phyloP scores from a whole-genome alignment of 2,797 vertebrate species.

The Serranus cabrilla region DNA sequence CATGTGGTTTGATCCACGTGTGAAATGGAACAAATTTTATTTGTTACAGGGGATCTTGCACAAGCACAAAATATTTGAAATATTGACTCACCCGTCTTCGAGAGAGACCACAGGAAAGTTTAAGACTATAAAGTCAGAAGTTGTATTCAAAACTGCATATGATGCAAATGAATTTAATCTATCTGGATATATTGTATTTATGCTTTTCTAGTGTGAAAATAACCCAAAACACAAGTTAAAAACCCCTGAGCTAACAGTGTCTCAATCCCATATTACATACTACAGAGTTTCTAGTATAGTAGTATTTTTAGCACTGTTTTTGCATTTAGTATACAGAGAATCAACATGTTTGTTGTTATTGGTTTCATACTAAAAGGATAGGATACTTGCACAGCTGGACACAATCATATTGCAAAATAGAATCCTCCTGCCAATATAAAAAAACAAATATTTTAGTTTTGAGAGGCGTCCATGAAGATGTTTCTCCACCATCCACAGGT shows the following conservation, averaged over 20 bases:
- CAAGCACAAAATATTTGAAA: slow-evolving; percentile 31
- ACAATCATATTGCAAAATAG: background rate
- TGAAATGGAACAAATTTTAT: slow-evolving; percentile 34
- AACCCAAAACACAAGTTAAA: background rate
- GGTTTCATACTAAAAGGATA: background rate
- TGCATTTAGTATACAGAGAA: background rate
- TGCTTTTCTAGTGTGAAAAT: background rate
- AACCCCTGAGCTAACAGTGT: background rate
- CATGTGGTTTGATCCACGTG: slow-evolving; percentile 3
- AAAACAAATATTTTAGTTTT: background rate
- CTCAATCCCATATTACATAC: background rate
- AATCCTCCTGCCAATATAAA: background rate
- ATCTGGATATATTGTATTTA: background rate
- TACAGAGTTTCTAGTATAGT: no score
- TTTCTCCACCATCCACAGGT: background rate
- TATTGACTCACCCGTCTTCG: background rate
- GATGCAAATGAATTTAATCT: background rate
- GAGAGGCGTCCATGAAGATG: background rate
- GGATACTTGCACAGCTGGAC: background rate
- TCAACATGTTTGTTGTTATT: background rate
- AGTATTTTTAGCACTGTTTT: background rate
- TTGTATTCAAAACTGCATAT: background rate
- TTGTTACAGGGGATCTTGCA: slow-evolving; percentile 33
- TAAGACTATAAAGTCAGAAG: background rate
- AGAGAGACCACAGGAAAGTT: background rate